Evolutionary conservation across 2,797 vertebrate species (phyloP).

Genomic region (Phalloptychus januarius): DNA sequence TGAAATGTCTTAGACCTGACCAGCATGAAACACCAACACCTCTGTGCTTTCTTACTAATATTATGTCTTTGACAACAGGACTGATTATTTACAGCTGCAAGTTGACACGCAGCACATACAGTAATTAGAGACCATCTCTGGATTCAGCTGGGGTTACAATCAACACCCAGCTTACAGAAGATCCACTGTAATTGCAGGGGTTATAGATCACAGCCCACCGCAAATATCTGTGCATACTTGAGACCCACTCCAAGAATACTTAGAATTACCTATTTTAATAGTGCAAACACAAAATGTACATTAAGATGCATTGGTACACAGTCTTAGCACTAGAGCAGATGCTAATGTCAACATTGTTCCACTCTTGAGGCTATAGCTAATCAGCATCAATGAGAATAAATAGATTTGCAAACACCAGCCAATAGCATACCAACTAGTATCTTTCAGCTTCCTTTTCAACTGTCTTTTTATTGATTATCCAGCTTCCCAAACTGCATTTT

Average conservation of each 20-base stretch:
- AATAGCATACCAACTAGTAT: background rate
- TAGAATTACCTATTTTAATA: background rate
- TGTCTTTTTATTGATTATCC: background rate
- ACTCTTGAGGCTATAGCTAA: too few relatives aligned
- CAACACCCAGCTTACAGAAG: background rate
- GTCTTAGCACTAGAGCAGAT: background rate
- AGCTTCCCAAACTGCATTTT: background rate
- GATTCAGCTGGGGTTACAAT: background rate
- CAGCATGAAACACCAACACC: background rate
- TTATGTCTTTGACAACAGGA: background rate
- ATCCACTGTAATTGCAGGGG: background rate
- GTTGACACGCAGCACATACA: background rate
- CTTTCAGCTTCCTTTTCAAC: background rate
- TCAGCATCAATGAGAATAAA: background rate
- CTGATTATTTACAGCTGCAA: background rate
- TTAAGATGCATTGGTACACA: background rate
- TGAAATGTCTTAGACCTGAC: background rate
- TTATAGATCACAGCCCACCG: background rate
- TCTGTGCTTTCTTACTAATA: background rate
- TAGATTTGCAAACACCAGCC: background rate
- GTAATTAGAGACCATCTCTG: background rate
- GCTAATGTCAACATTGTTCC: background rate
- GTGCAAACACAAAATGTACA: background rate
- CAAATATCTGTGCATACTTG: background rate
- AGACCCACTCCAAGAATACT: background rate